A percentile compares a stretch with the other conserved stretches of the same genome.
Evolutionary conservation across 2,797 vertebrate genomes (phyloP).

Genomic region (Gadopsis bispinosus): DNA sequence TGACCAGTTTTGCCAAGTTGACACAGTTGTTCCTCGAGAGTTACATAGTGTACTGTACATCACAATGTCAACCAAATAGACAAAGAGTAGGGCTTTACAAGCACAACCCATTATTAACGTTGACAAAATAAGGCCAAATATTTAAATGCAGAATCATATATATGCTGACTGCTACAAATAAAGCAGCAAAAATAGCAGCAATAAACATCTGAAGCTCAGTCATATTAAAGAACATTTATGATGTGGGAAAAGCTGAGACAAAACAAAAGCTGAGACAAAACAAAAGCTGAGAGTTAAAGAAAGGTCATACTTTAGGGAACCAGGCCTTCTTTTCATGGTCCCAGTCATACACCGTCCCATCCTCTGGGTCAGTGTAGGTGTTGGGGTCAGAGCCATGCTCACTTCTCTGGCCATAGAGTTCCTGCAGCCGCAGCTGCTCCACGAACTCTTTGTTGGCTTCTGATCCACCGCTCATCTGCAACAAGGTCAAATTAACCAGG

Average conservation of each 20-base stretch:
- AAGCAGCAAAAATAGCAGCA: background rate
- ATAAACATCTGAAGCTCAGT: background rate
- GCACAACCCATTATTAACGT: background rate
- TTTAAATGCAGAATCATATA: background rate
- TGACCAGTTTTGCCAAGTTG: background rate
- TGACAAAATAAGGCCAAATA: background rate
- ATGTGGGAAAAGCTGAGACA: background rate
- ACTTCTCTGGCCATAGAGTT: conserved; percentile 83
- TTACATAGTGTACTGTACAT: background rate
- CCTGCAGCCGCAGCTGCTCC: conserved; percentile 93
- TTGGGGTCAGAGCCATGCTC: conserved; percentile 77
- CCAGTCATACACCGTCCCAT: conserved; percentile 92
- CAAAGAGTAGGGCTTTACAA: background rate
- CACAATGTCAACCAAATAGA: background rate
- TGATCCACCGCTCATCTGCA: conserved; percentile 84
- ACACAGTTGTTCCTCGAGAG: no score
- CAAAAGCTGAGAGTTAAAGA: background rate
- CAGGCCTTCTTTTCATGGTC: conserved; percentile 88
- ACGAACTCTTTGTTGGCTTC: conserved; percentile 90
- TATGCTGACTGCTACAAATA: background rate
- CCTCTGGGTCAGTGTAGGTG: conserved; percentile 86
- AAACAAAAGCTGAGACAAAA: background rate
- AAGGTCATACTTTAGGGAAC: conserved; percentile 76
- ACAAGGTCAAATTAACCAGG: background rate
- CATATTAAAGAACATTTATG: background rate